Conservation (phyloP, 2,113 vertebrate species). For the rabbit (Oryctolagus cuniculus) region DNA sequence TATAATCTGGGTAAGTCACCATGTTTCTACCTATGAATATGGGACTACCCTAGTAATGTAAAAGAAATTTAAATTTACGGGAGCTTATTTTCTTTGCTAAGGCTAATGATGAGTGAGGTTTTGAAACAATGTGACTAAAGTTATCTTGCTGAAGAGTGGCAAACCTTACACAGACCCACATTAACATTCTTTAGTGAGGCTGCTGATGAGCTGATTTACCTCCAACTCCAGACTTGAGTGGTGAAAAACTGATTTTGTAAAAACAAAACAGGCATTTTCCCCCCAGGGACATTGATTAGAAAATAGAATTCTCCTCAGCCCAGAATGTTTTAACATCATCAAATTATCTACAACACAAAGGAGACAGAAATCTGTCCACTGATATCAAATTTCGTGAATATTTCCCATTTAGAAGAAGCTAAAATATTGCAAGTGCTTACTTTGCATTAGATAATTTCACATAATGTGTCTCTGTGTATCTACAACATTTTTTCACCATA, state of each 20-base stretch:
- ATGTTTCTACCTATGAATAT: not conserved
- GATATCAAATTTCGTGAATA: not conserved
- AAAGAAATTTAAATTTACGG: not conserved
- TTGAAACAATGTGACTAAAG: not conserved
- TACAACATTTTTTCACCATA: not conserved
- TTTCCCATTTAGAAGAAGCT: not conserved
- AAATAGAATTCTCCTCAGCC: conserved; percentile 17
- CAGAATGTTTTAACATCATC: conserved; percentile 48
- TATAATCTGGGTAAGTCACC: not conserved
- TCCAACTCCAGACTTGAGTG: conserved; percentile 24
- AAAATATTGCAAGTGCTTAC: not conserved
- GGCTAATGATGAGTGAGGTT: not conserved
- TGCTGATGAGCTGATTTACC: not conserved
- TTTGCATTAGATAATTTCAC: conserved; percentile 34
- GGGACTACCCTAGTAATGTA: not conserved
- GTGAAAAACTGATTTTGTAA: conserved; percentile 41
- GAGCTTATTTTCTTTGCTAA: conserved; percentile 23
- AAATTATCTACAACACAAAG: not conserved
- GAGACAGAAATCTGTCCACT: conserved; percentile 49
- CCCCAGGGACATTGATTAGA: conserved; percentile 29
- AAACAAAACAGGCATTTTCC: conserved; percentile 44
- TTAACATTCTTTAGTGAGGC: not conserved
- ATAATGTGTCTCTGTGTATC: not conserved
- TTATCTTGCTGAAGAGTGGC: conserved; percentile 24
- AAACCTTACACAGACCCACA: not conserved